These are phyloP conservation scores for Epirrhoe tristata DNA, from an alignment of 2,888 invertebrate genomes.

Conservation along the genomic window DNA sequence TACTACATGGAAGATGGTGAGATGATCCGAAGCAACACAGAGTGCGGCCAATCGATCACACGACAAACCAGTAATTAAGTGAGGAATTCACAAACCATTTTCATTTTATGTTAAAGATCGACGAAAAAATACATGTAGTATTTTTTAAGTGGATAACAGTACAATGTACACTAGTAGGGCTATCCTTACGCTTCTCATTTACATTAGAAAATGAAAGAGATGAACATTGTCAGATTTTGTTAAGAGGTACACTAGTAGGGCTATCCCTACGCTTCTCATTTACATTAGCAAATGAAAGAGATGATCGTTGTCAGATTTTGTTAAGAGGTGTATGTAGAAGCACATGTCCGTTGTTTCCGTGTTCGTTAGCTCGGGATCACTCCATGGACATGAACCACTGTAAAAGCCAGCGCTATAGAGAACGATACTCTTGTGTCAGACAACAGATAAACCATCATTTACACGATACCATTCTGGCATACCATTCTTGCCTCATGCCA, in stretches of 20 bases:
- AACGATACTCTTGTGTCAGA: too few species aligned
- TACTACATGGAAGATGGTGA: background rate
- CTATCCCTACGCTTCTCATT: background rate
- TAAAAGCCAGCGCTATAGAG: too few species aligned
- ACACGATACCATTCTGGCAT: too few species aligned
- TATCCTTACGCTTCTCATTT: background rate
- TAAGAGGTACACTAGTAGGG: background rate
- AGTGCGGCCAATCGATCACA: conserved; percentile 37
- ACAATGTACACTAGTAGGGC: background rate
- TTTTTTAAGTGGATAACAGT: conserved; percentile 15
- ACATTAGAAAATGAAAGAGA: background rate
- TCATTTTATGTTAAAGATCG: conserved; percentile 73
- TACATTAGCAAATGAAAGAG: background rate
- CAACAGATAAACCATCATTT: too few species aligned
- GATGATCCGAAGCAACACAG: background rate
- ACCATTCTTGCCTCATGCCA: too few species aligned
- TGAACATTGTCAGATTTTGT: too few species aligned
- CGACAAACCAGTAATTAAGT: conserved; percentile 59
- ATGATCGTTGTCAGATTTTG: too few species aligned
- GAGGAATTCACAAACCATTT: conserved; percentile 68
- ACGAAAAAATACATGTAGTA: conserved; percentile 72
- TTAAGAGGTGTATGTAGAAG: too few species aligned
- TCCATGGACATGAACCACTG: too few species aligned
- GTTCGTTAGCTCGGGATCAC: too few species aligned
- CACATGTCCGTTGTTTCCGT: too few species aligned